Conservation (phyloP, 2,113 vertebrate genomes). For the Dasyornis broadbenti region DNA sequence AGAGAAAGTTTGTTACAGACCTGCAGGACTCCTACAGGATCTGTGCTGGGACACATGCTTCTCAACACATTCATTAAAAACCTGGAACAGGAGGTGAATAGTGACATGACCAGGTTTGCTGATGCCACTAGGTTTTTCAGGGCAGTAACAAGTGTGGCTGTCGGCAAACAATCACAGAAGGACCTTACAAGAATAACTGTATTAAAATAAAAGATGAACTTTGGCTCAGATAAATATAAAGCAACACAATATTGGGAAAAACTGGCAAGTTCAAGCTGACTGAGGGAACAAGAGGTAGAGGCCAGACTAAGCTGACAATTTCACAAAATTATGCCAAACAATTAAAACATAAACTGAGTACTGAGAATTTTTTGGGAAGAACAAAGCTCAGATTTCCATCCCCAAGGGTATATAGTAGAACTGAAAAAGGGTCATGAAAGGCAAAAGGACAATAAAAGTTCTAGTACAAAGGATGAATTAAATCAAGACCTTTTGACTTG, state of each 20-base stretch:
- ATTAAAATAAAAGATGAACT: background rate
- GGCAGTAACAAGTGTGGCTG: background rate
- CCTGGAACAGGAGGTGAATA: constrained; percentile 50
- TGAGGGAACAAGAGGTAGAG: background rate
- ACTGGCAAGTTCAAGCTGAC: background rate
- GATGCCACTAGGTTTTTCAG: background rate
- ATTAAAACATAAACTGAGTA: background rate
- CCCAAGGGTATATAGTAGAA: background rate
- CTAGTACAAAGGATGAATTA: background rate
- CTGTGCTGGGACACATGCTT: constrained; percentile 48
- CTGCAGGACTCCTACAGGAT: constrained; percentile 54
- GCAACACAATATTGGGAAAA: background rate
- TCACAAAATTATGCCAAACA: background rate
- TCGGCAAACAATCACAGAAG: background rate
- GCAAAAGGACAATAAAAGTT: background rate
- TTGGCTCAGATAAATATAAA: background rate
- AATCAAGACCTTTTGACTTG: background rate
- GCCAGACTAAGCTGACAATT: background rate
- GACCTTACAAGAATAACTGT: background rate
- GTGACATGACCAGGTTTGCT: background rate
- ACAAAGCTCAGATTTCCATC: background rate
- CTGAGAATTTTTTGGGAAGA: background rate
- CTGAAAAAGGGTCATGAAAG: background rate
- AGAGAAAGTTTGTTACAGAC: constrained; percentile 46
- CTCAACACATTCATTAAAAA: constrained; percentile 53